phyloP scores from a whole-genome alignment of 2,113 vertebrate genomes.

The Rhagologus leucostigma region DNA sequence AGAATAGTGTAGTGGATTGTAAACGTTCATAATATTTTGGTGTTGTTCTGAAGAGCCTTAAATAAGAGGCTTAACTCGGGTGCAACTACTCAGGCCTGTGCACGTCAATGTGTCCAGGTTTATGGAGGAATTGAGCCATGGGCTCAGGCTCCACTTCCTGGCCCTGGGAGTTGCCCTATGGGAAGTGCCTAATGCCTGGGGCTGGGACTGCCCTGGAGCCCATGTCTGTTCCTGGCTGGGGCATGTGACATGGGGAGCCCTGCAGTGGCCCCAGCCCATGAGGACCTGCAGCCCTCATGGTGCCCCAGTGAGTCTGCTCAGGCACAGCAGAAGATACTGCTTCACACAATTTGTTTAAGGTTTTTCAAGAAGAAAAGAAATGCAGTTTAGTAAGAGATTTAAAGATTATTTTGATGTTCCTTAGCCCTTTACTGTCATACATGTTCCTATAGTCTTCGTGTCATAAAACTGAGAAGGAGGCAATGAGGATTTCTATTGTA shows the following conservation, averaged over 20 bases:
- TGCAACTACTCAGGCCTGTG: fast-evolving
- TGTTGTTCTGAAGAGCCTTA: neutral
- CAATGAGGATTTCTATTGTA: neutral
- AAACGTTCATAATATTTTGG: neutral
- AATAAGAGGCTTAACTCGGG: fast-evolving
- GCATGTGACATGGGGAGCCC: neutral
- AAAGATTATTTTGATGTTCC: neutral
- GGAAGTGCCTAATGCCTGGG: fast-evolving
- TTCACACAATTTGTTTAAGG: neutral
- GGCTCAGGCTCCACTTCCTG: neutral
- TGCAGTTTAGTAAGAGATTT: neutral
- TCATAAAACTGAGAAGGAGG: neutral
- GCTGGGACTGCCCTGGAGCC: neutral
- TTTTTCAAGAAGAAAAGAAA: neutral
- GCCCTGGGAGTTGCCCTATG: too few relatives aligned
- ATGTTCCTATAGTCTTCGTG: neutral
- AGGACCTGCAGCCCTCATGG: neutral
- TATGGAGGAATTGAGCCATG: neutral
- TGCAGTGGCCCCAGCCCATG: fast-evolving
- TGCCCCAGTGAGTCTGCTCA: neutral
- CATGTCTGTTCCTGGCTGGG: neutral
- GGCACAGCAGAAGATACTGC: neutral
- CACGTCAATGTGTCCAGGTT: neutral
- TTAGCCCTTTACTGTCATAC: neutral
- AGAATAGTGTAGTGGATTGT: neutral